Conservation (phyloP, 2,113 vertebrate genomes). For the Grammomys surdaster region DNA sequence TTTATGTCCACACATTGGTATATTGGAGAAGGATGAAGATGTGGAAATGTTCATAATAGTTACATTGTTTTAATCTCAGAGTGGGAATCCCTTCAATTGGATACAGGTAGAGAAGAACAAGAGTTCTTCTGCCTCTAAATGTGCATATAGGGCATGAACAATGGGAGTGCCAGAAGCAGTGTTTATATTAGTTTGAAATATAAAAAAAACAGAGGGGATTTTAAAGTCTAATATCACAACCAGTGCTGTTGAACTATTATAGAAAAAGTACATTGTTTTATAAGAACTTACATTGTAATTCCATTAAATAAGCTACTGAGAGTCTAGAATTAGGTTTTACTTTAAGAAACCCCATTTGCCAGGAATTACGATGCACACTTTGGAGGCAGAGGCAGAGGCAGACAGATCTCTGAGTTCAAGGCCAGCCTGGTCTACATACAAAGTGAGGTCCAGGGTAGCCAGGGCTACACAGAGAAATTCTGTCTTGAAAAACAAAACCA, state of each 20-base stretch:
- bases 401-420: too few species aligned
- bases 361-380: too few species aligned
- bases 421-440: too few species aligned
- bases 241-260: too few species aligned
- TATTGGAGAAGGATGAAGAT: neutral
- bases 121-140: neutral
- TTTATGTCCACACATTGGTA: neutral
- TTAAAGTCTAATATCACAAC: neutral
- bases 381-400: too few species aligned
- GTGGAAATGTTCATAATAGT: neutral
- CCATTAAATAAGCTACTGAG: neutral
- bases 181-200: neutral
- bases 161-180: neutral
- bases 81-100: neutral
- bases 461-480: too few species aligned
- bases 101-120: neutral
- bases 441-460: too few species aligned
- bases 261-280: neutral
- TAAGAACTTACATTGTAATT: neutral
- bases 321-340: neutral
- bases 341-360: neutral
- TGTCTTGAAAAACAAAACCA: too few species aligned
- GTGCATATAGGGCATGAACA: fast-evolving
- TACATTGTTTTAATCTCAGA: neutral
- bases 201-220: neutral